A percentile compares a stretch with the other conserved stretches of the same genome.
phyloP scores from a whole-genome alignment of 1,140 invertebrate genomes.

The Argopecten irradians region DNA sequence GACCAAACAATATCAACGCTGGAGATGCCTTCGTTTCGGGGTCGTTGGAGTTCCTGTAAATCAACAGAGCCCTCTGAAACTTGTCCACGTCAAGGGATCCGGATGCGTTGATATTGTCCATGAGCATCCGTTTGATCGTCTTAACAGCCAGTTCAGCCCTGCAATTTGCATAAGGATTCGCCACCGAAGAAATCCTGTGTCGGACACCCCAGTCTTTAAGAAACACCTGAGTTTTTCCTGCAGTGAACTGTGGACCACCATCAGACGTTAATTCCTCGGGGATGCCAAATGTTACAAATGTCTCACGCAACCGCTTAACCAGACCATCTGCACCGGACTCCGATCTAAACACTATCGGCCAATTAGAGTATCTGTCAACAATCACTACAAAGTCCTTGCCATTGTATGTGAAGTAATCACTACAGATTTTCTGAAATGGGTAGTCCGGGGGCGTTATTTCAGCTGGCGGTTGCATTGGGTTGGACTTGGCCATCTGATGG shows the following conservation, averaged over 20 bases:
- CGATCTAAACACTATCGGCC: conserved; percentile 26
- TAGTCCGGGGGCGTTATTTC: conserved; percentile 42
- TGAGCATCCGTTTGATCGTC: conserved; percentile 27
- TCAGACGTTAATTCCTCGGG: conserved; percentile 49
- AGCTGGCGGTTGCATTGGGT: conserved; percentile 48
- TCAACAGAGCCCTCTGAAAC: conserved; percentile 44
- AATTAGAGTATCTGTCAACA: conserved; percentile 36
- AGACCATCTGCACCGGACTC: conserved; percentile 42
- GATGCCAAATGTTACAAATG: conserved; percentile 54
- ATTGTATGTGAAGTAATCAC: conserved; percentile 41
- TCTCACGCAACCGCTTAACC: conserved; percentile 38
- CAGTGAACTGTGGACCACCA: conserved; percentile 40
- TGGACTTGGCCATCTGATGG: conserved; percentile 46
- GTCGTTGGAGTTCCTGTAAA: conserved; percentile 51
- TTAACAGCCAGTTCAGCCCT: conserved; percentile 29
- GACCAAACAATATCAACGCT: conserved; percentile 49
- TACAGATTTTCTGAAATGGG: conserved; percentile 54
- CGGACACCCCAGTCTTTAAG: conserved; percentile 42
- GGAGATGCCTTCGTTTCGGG: conserved; percentile 49
- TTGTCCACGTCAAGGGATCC: conserved; percentile 43
- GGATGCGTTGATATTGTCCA: conserved; percentile 18
- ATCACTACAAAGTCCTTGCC: conserved; percentile 35
- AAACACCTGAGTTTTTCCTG: conserved; percentile 31
- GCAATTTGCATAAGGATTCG: conserved; percentile 32
- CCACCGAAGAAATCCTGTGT: conserved; percentile 50